Evolutionary conservation across 2,888 invertebrate genomes (phyloP), one percentile per base, ranked within the genome.

Genomic region (Drosophila limbata): DNA sequence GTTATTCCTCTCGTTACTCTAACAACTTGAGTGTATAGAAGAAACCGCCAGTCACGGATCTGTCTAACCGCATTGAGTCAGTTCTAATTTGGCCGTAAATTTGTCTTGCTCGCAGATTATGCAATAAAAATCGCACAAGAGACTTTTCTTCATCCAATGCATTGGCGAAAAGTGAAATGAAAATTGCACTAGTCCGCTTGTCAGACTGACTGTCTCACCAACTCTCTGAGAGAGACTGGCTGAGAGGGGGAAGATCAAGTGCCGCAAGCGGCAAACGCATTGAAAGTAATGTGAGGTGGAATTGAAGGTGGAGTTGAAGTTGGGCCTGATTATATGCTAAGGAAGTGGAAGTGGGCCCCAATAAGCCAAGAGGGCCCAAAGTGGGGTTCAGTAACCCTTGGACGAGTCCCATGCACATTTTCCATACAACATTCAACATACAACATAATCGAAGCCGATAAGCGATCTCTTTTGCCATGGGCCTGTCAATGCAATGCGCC

Each of bases 11-110:
- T 21, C 9, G 4, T 15, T 71, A 51, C 62, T 1, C 72, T 73
- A 28, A 28, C 56, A 19, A 44, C 21, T 37, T 33, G 45, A 17
- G 28, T 28, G 50, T 15, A 74, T 25, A 25, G 25, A 64, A 52
- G 25, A 44, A 67, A 56, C 39, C 57, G 83, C 88, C 75, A 88
- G 88, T 88, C 88, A 88, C 69, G 83, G 65, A 59, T 69, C 67
- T 42, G 56, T 50, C 79, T 70, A 47, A 53, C 71, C 72, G 67
- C 83, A 67, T 73, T 67, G 74, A 74, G 75, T 77, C 85, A 74
- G 77, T 88, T 88, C 88, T 84, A 88, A 88, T 88, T 85, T 84
- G 88, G 66, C 81, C 68, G 80, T 80, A 84, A 88, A 88, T 84
- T 84, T 84, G 80, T 85, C 85, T 84, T 73, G 77, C 83, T 61